Evolutionary conservation across 2,113 vertebrate species (phyloP).

Genomic region (Eulemur macaco): DNA sequence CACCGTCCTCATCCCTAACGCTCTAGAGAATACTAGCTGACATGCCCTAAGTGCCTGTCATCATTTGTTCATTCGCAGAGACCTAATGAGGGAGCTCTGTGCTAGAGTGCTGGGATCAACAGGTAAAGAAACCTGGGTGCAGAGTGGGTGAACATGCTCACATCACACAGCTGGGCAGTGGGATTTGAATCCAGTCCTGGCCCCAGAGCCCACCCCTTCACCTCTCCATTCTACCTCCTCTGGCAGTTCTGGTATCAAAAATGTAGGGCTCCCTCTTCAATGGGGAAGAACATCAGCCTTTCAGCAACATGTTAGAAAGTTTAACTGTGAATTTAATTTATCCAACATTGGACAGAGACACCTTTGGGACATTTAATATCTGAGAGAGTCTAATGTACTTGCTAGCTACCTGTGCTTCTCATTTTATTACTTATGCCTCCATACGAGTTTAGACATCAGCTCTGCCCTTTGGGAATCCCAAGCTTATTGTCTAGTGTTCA

Average conservation of each 20-base stretch:
- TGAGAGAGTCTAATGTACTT: neutral
- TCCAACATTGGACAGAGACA: neutral
- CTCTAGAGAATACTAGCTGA: neutral
- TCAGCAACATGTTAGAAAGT: neutral
- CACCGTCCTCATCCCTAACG: neutral
- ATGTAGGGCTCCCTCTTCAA: neutral
- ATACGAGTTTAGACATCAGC: neutral
- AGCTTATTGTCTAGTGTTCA: neutral
- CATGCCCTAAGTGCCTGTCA: no score
- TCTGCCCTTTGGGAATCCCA: neutral
- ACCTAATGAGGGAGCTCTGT: neutral
- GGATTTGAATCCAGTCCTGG: neutral
- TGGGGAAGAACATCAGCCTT: neutral
- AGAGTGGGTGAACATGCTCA: fast-evolving
- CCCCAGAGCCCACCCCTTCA: neutral
- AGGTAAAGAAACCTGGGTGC: fast-evolving
- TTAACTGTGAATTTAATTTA: neutral
- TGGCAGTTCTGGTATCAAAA: neutral
- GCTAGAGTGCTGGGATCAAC: no score
- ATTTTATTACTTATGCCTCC: neutral
- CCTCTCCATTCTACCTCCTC: neutral
- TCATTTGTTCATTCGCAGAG: neutral
- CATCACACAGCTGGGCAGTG: fast-evolving
- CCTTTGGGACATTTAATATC: neutral
- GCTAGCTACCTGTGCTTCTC: neutral